Evolutionary conservation across 2,797 vertebrate genomes (phyloP).

Genomic region (Sphenodon punctatus): DNA sequence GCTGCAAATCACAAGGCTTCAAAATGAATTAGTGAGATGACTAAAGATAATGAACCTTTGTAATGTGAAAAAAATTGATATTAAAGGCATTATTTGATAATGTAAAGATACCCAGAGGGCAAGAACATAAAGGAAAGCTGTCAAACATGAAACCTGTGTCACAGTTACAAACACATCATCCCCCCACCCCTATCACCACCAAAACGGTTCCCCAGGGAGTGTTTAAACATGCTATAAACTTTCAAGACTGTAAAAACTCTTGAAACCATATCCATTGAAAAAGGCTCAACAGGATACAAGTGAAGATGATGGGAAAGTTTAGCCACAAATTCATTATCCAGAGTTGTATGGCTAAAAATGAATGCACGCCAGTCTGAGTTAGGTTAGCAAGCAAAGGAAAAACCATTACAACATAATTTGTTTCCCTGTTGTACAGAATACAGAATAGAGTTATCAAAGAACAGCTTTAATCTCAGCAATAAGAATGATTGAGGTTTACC

Average conservation of each 20-base stretch:
- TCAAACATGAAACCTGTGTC: constrained; percentile 30
- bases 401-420: too few species aligned
- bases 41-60: constrained; percentile 49
- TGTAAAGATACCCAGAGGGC: constrained; percentile 19
- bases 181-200: too few species aligned
- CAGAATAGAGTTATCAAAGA: too few species aligned
- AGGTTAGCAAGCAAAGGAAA: too few species aligned
- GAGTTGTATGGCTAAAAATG: not conserved
- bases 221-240: not conserved
- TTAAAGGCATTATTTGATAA: constrained; percentile 36
- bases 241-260: not conserved
- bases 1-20: constrained; percentile 48
- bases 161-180: constrained; percentile 27
- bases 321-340: not conserved
- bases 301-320: too few species aligned
- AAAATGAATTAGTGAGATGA: constrained; percentile 62
- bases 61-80: constrained; percentile 55
- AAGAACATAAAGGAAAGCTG: constrained; percentile 39
- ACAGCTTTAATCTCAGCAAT: too few species aligned
- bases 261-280: not conserved
- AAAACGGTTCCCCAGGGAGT: not conserved
- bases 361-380: not conserved
- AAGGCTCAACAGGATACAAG: too few species aligned
- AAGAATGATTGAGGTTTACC: too few species aligned
- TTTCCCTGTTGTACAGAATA: too few species aligned